Evolutionary conservation across 1,140 invertebrate genomes (phyloP), one percentile per base, ranked within the genome.

Genomic region (Alviniconcha marisindica): DNA sequence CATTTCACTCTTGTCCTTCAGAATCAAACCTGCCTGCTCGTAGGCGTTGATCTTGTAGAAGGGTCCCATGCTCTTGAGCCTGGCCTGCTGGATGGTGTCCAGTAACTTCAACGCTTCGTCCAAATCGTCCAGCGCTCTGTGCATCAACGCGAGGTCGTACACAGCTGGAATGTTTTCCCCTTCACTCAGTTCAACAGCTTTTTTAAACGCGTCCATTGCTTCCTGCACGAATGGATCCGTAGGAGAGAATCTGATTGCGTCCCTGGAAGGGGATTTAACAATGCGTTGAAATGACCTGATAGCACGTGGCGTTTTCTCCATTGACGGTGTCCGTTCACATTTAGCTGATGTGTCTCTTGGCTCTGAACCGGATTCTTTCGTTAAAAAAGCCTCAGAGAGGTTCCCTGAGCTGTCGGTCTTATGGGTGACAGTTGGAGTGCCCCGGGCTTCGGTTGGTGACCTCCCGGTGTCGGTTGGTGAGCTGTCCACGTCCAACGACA

Each of bases 11-110:
- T 42, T 74, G 2, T 74, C 36, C 31, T 42, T 40, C 42, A 74
- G 36, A 42, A 74, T 42, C 38, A 74, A 42, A 24, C 71, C 71
- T 1, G 71, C 38, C 31, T 74, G 71, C 31, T 74, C 71, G 31
- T 74, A 42, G 4, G 71, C 71, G 18, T 40, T 42, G 36, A 74
- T 44, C n/a, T 21, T 74, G 24, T 74, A 36, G 24, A 74, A 74
- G 14, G 71, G 71, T 3, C 71, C 36, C 7, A 42, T 2, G 18
- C 14, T 42, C 31, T 33, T 33, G 0, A 33, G 66, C 21, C 21
- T 71, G 40, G 71, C 18, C 38, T 21, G 36, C 71, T 4, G 21
- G 10, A 74, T 74, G 14, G 0, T 42, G 18, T 74, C 38, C 36
- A 74, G 71, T 24, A 7, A 74, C 21, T 42, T 18, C 18, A 40